Evolutionary conservation across 2,113 vertebrate genomes (phyloP).

Genomic region (Cromileptes altivelis): DNA sequence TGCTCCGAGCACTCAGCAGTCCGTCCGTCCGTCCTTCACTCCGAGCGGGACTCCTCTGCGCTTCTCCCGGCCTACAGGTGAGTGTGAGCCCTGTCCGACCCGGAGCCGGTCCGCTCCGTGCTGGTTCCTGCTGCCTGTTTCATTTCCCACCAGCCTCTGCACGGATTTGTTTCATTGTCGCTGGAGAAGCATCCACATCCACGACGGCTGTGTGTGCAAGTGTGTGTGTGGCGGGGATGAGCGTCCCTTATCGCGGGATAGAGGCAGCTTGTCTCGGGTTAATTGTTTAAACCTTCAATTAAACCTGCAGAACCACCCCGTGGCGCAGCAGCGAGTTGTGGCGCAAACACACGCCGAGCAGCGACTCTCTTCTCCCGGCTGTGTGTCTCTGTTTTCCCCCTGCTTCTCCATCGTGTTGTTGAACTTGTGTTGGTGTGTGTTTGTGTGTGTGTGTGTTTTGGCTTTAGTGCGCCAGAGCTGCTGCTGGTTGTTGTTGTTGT

Average conservation of each 20-base stretch:
- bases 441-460: not conserved
- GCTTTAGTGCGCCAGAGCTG: slow-evolving; percentile 40
- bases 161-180: no score
- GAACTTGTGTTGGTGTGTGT: slow-evolving; percentile 38
- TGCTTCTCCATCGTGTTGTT: slow-evolving; percentile 17
- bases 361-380: not conserved
- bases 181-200: no score
- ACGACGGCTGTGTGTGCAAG: not conserved
- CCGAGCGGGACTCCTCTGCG: slow-evolving; percentile 61
- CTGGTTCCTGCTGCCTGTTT: no score
- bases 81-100: slow-evolving; percentile 14
- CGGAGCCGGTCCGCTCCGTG: not conserved
- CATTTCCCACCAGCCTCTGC: no score
- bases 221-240: not conserved
- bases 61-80: slow-evolving; percentile 68
- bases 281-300: not conserved
- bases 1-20: slow-evolving; percentile 39
- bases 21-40: slow-evolving; percentile 60
- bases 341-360: not conserved
- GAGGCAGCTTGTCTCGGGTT: not conserved
- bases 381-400: not conserved
- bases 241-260: not conserved
- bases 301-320: not conserved
- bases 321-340: not conserved
- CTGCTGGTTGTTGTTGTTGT: not conserved